These are phyloP conservation scores for Micoletzkya japonica DNA, from an alignment of 2,888 invertebrate genomes.

Conservation along the genomic window DNA sequence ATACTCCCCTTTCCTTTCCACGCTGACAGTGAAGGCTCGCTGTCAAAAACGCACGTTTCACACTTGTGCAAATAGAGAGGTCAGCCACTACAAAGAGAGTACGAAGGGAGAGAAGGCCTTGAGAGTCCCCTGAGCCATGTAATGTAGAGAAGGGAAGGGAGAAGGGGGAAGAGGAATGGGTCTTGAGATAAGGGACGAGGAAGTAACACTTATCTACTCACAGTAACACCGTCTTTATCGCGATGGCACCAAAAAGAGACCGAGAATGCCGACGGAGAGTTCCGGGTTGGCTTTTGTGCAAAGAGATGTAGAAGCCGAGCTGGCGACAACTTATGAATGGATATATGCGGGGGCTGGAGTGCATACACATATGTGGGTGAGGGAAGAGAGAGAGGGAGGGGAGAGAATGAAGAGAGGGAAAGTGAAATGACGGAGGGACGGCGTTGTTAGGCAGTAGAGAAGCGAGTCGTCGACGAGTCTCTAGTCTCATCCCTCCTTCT, in stretches of 20 bases:
- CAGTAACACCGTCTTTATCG: no score
- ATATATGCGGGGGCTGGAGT: neutral
- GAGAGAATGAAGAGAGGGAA: neutral
- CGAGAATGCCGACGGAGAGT: no score
- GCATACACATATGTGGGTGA: neutral
- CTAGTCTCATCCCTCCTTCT: neutral
- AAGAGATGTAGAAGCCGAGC: no score
- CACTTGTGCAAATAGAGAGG: conserved; percentile 20
- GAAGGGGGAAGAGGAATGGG: neutral
- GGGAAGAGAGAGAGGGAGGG: neutral
- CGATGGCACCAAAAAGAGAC: no score
- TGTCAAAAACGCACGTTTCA: conserved; percentile 10
- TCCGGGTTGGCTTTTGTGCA: no score
- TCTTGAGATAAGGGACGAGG: neutral
- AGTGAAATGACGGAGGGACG: neutral
- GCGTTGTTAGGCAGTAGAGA: no score
- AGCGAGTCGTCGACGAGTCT: neutral
- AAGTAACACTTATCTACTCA: no score
- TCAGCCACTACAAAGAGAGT: no score
- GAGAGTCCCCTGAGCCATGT: no score
- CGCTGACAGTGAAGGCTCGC: neutral
- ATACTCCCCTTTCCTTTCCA: no score
- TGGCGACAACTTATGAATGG: no score
- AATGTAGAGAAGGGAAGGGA: neutral
- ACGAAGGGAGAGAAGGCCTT: neutral